Evolutionary conservation across 2,888 invertebrate species (phyloP), one percentile per base, ranked within the genome.

Genomic region (Protonemura montana): DNA sequence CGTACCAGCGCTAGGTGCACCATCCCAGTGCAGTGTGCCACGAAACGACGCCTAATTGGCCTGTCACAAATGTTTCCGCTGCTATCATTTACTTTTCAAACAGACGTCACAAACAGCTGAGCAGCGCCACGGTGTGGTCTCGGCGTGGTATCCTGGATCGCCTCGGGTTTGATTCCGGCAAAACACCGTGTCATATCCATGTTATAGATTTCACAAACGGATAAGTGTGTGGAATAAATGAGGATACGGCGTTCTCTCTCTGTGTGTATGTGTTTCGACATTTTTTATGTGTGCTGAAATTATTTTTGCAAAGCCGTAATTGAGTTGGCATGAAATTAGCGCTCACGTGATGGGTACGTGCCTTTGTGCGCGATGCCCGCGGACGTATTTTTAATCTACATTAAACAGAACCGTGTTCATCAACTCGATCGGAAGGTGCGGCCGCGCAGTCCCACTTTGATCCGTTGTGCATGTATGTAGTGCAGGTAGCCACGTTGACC

Each of bases 41-140:
- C 35, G 21, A 78, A 78, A 10, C 27, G 28, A 5, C 78, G 76
- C 21, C 78, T 78, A 78, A 78, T 78, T 78, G 78, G 78, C 27
- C 78, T 78, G 78, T 78, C 78, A 78, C 27, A 13, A 78, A 26
- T 78, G 78, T 28, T 78, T 28, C 78, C 78, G 78, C 27, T 78
- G 27, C 78, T 78, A 78, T 78, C 28, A 78, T 78, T 27, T 28
- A 78, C 28, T 78, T 78, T 78, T 78, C 28, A 27, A 28, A 26
- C 27, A 78, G n/a, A 13, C 78, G 78, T 78, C 78, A 78, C 26
- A 2, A 78, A 26, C 78, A 78, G 78, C n/a, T 10, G 78, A 1
- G 10, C 26, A 1, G 28, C 78, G 2, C 28, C n/a, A 7, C 78
- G 35, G 35, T 16, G 26, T 21, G 35, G 35, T 10, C 5, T 3